Conservation (phyloP, 2,113 vertebrate genomes). For the Reinhardtius hippoglossoides region DNA sequence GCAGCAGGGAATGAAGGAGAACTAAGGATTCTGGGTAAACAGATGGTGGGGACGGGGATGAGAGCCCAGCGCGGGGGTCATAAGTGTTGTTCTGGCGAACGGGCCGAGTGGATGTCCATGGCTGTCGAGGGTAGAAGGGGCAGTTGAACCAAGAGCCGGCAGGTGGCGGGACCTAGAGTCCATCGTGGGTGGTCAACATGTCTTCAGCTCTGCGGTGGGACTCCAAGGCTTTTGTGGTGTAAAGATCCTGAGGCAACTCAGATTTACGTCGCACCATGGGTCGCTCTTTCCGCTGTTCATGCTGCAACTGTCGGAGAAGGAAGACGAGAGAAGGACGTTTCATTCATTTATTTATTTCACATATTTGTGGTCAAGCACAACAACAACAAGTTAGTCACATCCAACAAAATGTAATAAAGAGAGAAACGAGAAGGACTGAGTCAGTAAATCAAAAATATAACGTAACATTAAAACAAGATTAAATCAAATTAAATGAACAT, state of each 20-base stretch:
- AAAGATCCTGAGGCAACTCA: conserved; percentile 98
- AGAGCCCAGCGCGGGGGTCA: conserved; percentile 37
- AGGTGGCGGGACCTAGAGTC: conserved; percentile 81
- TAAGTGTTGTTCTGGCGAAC: conserved; percentile 40
- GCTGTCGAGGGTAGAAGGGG: conserved; percentile 50
- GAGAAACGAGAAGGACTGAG: no score
- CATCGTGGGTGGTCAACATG: conserved; percentile 89
- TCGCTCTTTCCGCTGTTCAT: conserved; percentile 93
- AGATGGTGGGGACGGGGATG: conserved; percentile 17
- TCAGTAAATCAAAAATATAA: no score
- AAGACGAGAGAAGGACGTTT: not conserved
- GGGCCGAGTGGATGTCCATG: conserved; percentile 60
- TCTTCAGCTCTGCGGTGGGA: conserved; percentile 93
- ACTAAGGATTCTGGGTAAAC: conserved; percentile 49
- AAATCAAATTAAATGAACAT: not conserved
- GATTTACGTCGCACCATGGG: conserved; percentile 93
- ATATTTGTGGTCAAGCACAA: not conserved
- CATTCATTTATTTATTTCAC: not conserved
- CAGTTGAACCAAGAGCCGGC: conserved; percentile 47
- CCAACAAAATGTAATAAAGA: no score
- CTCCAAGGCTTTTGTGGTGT: conserved; percentile 99
- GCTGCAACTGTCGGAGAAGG: conserved; percentile 84
- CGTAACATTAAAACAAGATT: not conserved
- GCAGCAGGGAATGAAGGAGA: conserved; percentile 67
- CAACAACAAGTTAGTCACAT: not conserved